These are phyloP conservation scores for Gobiocypris rarus DNA, from an alignment of 2,113 vertebrate species.

Conservation along the genomic window DNA sequence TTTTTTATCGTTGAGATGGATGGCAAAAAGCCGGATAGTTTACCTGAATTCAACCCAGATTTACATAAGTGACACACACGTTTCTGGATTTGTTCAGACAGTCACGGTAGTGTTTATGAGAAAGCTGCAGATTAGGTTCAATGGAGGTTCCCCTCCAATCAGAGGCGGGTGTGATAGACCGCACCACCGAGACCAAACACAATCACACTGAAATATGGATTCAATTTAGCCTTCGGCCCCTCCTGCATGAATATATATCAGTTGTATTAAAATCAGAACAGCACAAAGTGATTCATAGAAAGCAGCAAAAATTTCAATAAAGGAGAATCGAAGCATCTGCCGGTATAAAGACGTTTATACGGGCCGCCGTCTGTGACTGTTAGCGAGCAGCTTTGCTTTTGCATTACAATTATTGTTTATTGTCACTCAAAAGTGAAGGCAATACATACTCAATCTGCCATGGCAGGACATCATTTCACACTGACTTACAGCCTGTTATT, in stretches of 20 bases:
- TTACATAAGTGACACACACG: neutral
- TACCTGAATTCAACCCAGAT: neutral
- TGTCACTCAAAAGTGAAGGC: conserved; percentile 17
- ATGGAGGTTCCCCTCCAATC: conserved; percentile 28
- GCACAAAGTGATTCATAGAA: conserved; percentile 18
- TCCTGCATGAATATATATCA: conserved; percentile 48
- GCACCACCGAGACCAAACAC: conserved; percentile 23
- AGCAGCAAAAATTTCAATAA: conserved; percentile 38
- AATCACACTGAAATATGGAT: conserved; percentile 50
- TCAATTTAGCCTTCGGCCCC: conserved; percentile 50
- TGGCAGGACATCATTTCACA: conserved; percentile 23
- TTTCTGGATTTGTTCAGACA: neutral
- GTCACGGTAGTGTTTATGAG: neutral
- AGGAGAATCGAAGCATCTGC: neutral
- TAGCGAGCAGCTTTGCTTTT: neutral
- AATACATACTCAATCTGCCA: conserved; percentile 2
- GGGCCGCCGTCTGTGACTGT: neutral
- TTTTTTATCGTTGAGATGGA: neutral
- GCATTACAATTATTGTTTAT: neutral
- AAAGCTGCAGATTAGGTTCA: conserved; percentile 32
- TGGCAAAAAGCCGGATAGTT: neutral
- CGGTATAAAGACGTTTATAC: neutral
- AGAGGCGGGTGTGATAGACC: conserved; percentile 34
- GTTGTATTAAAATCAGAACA: conserved; percentile 47
- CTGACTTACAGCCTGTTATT: neutral